Percentiles rank a stretch among this genome's conserved stretches.
phyloP scores from a whole-genome alignment of 2,113 vertebrate species.

The Charadrius vociferus region DNA sequence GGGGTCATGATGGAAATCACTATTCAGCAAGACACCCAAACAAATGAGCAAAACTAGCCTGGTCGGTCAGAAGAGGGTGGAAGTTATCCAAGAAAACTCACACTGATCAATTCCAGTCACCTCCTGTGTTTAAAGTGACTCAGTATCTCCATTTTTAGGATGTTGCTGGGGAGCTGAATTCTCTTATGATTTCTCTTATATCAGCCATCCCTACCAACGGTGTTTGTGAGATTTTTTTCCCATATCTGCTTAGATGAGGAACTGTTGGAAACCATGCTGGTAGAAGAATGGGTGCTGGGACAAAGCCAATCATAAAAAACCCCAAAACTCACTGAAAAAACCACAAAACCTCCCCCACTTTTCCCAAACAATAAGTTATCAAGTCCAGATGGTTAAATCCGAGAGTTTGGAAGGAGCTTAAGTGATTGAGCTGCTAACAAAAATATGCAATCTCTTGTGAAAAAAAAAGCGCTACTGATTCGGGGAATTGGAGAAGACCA shows the following conservation, averaged over 20 bases:
- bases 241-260: slow-evolving; percentile 26
- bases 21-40: slow-evolving; percentile 38
- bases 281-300: slow-evolving; percentile 34
- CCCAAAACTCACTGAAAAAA: background rate
- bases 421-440: slow-evolving; percentile 67
- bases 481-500: slow-evolving; percentile 15
- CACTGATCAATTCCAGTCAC: slow-evolving; percentile 64
- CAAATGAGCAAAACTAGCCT: slow-evolving; percentile 54
- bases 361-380: slow-evolving; percentile 48
- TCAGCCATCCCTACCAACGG: background rate
- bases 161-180: slow-evolving; percentile 59
- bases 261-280: background rate
- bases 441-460: slow-evolving; percentile 54
- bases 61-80: slow-evolving; percentile 23
- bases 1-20: slow-evolving; percentile 34
- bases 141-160: slow-evolving; percentile 68
- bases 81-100: slow-evolving; percentile 47
- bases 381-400: slow-evolving; percentile 62
- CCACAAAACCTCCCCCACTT: background rate
- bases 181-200: slow-evolving; percentile 41
- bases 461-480: slow-evolving; percentile 26
- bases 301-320: slow-evolving; percentile 5
- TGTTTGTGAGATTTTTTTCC: slow-evolving; percentile 26
- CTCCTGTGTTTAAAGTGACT: slow-evolving; percentile 65
- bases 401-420: slow-evolving; percentile 66